Evolutionary conservation across 1,140 invertebrate genomes (phyloP), one percentile per base, ranked within the genome.

Genomic region (Psix sp.): DNA sequence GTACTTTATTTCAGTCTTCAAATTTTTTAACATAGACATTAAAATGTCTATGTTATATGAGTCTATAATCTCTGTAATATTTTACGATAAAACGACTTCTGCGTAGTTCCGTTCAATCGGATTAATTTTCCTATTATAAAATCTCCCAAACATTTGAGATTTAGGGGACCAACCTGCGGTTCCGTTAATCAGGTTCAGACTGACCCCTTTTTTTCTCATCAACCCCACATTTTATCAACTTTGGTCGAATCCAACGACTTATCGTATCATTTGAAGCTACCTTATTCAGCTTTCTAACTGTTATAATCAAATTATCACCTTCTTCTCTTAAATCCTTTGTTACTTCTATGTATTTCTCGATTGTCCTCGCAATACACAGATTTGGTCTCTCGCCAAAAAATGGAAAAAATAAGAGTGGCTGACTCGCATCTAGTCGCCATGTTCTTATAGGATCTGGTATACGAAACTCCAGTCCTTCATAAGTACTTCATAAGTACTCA

Each of bases 171-270:
- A 24, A 24, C 21, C 21, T 24, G 21, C 21, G 9, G 21, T 24
- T 24, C 9, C 9, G 9, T 9, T 5, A 24, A 24, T 24, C 21
- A 24, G 21, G 21, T 24, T 24, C 21, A 24, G 9, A 9, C 21
- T 24, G 4, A 24, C 21, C 4, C 21, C 21, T 9, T 24, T 24
- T 24, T 24, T 24, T 14, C 18, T 5, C 5, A 29, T 14, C 17
- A 1, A 45, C 14, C 1, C 40, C 40, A 26, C 40, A 45, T 15
- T 45, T 24, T 1, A 14, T 13, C 6, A 45, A 29, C 11, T 26
- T 26, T 5, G 40, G n/a, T n/a, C 40, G n/a, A 5, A 45, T 45
- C 40, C 40, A 45, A 6, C 40, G 40, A 45, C 20, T 45, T 2
- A 45, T 45, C 6, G 40, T 45, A 2, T 5, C 20, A 2, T 18